Conservation (phyloP, 2,113 vertebrate species). For the Apteryx mantelli region DNA sequence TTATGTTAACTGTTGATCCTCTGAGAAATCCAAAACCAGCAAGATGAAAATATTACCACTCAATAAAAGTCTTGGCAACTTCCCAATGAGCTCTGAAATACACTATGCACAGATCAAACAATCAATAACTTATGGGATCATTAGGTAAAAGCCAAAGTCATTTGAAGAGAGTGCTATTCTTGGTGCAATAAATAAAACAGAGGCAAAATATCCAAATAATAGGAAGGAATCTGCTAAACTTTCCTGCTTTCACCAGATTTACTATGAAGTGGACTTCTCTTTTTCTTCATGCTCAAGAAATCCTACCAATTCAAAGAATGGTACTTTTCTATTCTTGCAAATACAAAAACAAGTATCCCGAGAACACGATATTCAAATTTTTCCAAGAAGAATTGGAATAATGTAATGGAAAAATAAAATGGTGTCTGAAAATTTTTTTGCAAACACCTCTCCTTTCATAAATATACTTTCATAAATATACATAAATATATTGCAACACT, state of each 20-base stretch:
- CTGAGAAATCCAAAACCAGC: slow-evolving; percentile 73
- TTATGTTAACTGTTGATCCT: slow-evolving; percentile 66
- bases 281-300: neutral
- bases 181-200: slow-evolving; percentile 46
- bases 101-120: slow-evolving; percentile 57
- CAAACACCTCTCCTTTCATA: neutral
- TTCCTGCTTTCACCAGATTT: neutral
- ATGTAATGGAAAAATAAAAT: neutral
- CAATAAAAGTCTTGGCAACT: slow-evolving; percentile 68
- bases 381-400: neutral
- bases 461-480: neutral
- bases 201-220: neutral
- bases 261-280: neutral
- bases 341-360: neutral
- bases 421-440: neutral
- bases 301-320: neutral
- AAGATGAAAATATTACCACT: slow-evolving; percentile 69
- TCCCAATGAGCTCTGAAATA: slow-evolving; percentile 58
- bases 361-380: neutral
- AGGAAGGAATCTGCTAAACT: neutral
- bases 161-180: slow-evolving; percentile 56
- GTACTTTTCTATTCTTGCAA: neutral
- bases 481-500: neutral
- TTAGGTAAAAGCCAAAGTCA: slow-evolving; percentile 69
- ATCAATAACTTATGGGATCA: slow-evolving; percentile 67